Conservation (phyloP, 2,888 invertebrate species). For the Diplolepis rosae region DNA sequence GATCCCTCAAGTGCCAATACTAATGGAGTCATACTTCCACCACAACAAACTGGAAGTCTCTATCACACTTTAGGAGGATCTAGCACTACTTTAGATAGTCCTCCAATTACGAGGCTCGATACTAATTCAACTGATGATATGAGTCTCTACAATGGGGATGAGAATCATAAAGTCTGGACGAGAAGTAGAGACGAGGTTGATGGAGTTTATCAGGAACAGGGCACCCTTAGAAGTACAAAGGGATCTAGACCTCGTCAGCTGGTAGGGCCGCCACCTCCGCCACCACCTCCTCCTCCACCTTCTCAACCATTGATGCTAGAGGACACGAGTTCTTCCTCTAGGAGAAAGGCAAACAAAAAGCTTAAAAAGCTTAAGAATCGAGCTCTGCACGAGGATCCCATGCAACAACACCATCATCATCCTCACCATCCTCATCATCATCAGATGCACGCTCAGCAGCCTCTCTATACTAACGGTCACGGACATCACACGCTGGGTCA, state of each 20-base stretch:
- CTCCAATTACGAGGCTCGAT: constrained; percentile 70
- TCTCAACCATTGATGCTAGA: constrained; percentile 64
- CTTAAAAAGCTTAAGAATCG: constrained; percentile 66
- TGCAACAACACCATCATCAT: constrained; percentile 72
- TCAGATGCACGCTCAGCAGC: constrained; percentile 69
- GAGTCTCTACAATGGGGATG: constrained; percentile 91
- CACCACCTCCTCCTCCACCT: constrained; percentile 76
- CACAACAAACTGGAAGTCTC: constrained; percentile 61
- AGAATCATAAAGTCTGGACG: constrained; percentile 96
- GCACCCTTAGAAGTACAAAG: constrained; percentile 75
- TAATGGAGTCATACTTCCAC: constrained; percentile 62
- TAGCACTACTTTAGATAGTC: constrained; percentile 69
- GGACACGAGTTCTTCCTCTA: constrained; percentile 64
- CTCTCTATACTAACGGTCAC: constrained; percentile 70
- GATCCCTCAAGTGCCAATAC: constrained; percentile 67
- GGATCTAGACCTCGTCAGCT: constrained; percentile 86
- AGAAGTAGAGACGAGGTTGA: constrained; percentile 86
- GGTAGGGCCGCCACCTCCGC: constrained; percentile 88
- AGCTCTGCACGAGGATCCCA: constrained; percentile 61
- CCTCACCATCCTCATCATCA: constrained; percentile 72
- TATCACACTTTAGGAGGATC: constrained; percentile 73
- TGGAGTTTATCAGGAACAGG: constrained; percentile 79
- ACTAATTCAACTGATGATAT: constrained; percentile 81
- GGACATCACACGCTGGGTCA: constrained; percentile 70
- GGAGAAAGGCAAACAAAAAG: constrained; percentile 66